Evolutionary conservation across 2,888 invertebrate genomes (phyloP).

Genomic region (Napeogenes sylphis): DNA sequence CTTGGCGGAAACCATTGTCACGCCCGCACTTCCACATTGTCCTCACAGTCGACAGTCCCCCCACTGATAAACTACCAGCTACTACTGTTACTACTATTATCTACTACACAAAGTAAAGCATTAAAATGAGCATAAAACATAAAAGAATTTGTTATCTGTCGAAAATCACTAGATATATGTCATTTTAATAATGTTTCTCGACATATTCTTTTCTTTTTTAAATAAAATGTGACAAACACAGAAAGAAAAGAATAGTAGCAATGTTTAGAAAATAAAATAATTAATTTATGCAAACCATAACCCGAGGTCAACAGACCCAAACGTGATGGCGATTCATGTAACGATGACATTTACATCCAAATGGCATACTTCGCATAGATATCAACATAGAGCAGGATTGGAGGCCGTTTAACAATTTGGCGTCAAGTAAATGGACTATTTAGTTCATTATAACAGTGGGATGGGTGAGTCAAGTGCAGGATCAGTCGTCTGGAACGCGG

Average conservation of each 20-base stretch:
- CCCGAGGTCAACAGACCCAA: slow-evolving; percentile 17
- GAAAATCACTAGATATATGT: no score
- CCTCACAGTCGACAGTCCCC: no score
- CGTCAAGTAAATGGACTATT: slow-evolving; percentile 44
- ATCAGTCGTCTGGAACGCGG: slow-evolving; percentile 67
- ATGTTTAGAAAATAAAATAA: neutral
- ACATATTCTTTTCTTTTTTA: no score
- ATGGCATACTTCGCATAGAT: slow-evolving; percentile 2
- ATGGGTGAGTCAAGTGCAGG: slow-evolving; percentile 71
- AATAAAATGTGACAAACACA: no score
- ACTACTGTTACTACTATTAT: slow-evolving; percentile 7
- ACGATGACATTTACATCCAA: slow-evolving; percentile 9
- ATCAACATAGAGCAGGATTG: no score
- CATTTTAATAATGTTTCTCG: no score
- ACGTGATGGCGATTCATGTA: neutral
- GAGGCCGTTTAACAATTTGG: slow-evolving; percentile 21
- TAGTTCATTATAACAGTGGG: slow-evolving; percentile 52
- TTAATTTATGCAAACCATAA: slow-evolving; percentile 22
- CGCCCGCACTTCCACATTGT: slow-evolving; percentile 50
- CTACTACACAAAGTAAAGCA: neutral
- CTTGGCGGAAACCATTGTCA: slow-evolving; percentile 74
- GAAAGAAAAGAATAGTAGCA: no score
- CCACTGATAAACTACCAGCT: slow-evolving; percentile 36
- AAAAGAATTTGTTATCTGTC: neutral
- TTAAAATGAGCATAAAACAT: neutral